Base-by-base conservation (phyloP, 1,140 invertebrate species). In the Anastrepha ludens region DNA sequence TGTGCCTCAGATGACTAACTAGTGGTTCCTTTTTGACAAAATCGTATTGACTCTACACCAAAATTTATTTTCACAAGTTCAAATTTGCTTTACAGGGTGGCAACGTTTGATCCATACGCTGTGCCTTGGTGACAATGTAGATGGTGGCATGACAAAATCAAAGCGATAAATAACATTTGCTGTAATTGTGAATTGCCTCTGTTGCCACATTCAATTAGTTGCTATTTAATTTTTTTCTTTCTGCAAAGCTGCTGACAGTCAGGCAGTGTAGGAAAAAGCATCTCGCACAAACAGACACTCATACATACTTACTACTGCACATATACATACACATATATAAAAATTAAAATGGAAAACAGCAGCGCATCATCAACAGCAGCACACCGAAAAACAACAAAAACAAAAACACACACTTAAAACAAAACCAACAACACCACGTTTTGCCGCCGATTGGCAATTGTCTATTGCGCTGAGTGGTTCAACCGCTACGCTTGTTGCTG, bases 151-250 rank as follows among this genome's bases (percentile, higher is more conserved):
- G 64, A 2, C 7, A 67, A 20, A 67, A 67, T 41, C 29, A 67
- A 9, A 67, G 0, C 1, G 64, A 62, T 67, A 39, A 67, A 67
- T 67, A 67, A 67, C 64, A 39, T 20, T 67, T 20, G 64, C 3
- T 67, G 64, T 39, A 29, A 67, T 67, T 29, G 29, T 67, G 64
- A 67, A 67, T 67, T 15, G 1, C 5, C 60, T 62, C 60, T 62
- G 60, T n/a, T 29, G 64, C 64, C 64, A 67, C 20, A 41, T 67
- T 67, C 64, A 67, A 67, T 67, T 67, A 67, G 64, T 39, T 39
- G 64, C 64, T 39, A 39, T 4, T 67, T 39, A 29, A 67, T 20
- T n/a, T 20, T 67, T 20, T 67, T 62, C 4, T 67, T 67, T 7
- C 11, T 67, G 64, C 64, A 20, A 67, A 17, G 5, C n/a, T 62